Base-by-base conservation (phyloP, 1,140 invertebrate genomes). In the Bombus superbus region DNA sequence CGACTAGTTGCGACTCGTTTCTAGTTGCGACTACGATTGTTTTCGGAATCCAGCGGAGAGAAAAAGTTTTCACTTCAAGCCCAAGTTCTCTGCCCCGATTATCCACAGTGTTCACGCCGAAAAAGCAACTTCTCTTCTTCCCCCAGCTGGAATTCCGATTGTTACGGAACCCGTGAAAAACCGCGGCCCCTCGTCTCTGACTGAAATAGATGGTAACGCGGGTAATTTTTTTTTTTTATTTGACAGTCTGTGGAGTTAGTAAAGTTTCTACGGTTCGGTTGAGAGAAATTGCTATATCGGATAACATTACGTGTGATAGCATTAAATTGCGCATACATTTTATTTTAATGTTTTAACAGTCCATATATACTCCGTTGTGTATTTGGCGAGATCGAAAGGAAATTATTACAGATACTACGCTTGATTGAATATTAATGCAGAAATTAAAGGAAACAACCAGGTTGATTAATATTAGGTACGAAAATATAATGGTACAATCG, bases 41-140 rank as follows among this genome's bases (percentile, higher is more conserved):
- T 77, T 79, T 57, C 38, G 22, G 18, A 11, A 68, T 77, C 42
- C 72, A 62, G 59, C 40, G 1, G 47, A 66, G 44, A 35, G 35
- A 71, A 83, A 83, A 77, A 82, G 81, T 82, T 83, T 83, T n/a
- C 74, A 69, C 62, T 77, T 59, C 74, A n/a, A 57, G 8, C 35
- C 11, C 40, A 28, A 28, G 47, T 76, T 75, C 35, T 28, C 53
- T 5, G 13, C 38, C 25, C 32, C 59, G 81, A 83, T 83, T 75
- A 83, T 83, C 66, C 18, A 32, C 81, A 76, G 25, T 44, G 62
- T 66, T 18, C n/a, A 42, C 38, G 59, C 15, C 62, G 73, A 77
- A 77, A 83, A 75, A 22, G 72, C 47, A 68, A 22, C 59, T 69
- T 40, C 28, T 11, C 62, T 15, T 77, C 40, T 40, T 22, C 5